Evolutionary conservation across 2,113 vertebrate genomes (phyloP).

Genomic region (Etia nguti): DNA sequence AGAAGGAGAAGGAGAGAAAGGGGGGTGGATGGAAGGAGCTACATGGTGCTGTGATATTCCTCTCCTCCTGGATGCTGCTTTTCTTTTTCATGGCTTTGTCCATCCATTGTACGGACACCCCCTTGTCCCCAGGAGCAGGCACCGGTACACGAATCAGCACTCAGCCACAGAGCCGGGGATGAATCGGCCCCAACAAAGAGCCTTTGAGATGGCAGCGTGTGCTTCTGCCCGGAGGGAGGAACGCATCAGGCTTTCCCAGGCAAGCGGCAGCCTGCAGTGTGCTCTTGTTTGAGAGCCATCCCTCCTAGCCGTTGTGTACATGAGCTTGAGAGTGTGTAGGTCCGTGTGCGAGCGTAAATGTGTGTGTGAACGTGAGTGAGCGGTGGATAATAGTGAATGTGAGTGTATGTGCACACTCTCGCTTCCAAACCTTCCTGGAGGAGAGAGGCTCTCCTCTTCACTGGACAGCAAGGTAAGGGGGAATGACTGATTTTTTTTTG

Average conservation of each 20-base stretch:
- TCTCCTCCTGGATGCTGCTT: conserved; percentile 63
- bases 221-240: conserved; percentile 73
- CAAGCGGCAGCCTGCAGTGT: conserved; percentile 77
- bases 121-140: conserved; percentile 49
- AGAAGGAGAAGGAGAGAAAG: conserved; percentile 5
- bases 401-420: conserved; percentile 50
- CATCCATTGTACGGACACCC: conserved; percentile 27
- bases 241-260: conserved; percentile 75
- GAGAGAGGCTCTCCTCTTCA: conserved; percentile 67
- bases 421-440: conserved; percentile 62
- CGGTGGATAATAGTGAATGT: conserved; percentile 30
- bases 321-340: conserved; percentile 31
- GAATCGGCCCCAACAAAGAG: conserved; percentile 71
- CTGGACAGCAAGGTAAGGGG: conserved; percentile 73
- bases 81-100: conserved; percentile 58
- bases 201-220: conserved; percentile 71
- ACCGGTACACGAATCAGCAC: conserved; percentile 42
- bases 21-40: conserved; percentile 56
- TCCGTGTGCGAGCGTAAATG: conserved; percentile 28
- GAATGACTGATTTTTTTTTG: conserved; percentile 1
- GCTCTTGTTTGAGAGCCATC: conserved; percentile 63
- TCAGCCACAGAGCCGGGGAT: conserved; percentile 53
- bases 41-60: conserved; percentile 52
- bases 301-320: conserved; percentile 47
- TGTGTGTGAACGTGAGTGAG: conserved; percentile 35